These are phyloP conservation scores for Neoaliturus tenellus DNA, from an alignment of 2,888 invertebrate genomes.

Conservation along the genomic window DNA sequence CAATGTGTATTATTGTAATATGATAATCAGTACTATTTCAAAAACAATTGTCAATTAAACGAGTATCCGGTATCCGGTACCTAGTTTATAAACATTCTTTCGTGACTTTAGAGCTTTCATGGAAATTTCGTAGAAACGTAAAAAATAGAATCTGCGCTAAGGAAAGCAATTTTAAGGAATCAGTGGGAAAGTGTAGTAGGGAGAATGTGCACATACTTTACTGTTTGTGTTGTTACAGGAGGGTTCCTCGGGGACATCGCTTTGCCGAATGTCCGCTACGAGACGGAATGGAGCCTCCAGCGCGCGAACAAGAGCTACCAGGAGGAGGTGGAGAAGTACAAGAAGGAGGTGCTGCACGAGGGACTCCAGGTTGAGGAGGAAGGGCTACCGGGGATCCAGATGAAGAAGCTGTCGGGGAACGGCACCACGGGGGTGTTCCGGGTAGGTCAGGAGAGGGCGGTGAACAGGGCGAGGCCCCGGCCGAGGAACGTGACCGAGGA, in stretches of 20 bases:
- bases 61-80: no score
- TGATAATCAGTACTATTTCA: no score
- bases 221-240: conserved; percentile 76
- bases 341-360: conserved; percentile 87
- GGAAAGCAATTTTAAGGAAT: no score
- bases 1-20: no score
- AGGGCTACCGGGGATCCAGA: conserved; percentile 79
- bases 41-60: no score
- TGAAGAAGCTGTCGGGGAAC: conserved; percentile 58
- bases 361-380: conserved; percentile 91
- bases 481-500: conserved; percentile 30
- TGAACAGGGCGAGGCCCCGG: conserved; percentile 30
- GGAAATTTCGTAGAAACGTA: no score
- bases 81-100: no score
- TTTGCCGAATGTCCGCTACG: conserved; percentile 78
- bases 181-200: no score
- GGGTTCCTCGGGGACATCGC: conserved; percentile 92
- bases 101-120: no score
- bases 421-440: conserved; percentile 41
- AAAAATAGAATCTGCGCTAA: no score
- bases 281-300: conserved; percentile 74
- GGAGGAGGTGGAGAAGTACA: conserved; percentile 87
- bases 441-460: conserved; percentile 50
- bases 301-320: conserved; percentile 79
- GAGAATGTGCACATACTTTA: no score